A percentile compares a stretch with the other conserved stretches of the same genome.
phyloP scores from a whole-genome alignment of 2,888 invertebrate species.

The Clivina fossor region DNA sequence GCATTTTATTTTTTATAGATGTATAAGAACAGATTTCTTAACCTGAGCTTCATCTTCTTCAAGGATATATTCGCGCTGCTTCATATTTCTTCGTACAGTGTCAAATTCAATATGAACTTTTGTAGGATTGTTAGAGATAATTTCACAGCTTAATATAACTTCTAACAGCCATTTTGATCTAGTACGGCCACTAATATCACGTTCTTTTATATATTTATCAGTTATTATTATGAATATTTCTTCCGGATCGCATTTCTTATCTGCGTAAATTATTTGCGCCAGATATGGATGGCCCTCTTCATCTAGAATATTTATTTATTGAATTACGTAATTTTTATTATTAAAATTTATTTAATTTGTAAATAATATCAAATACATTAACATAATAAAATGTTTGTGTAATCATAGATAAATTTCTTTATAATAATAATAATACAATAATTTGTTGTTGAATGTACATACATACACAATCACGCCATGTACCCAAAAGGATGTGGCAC shows the following conservation, averaged over 20 bases:
- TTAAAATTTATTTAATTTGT: background rate
- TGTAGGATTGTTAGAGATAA: slow-evolving; percentile 42
- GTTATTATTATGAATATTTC: slow-evolving; percentile 56
- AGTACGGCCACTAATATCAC: slow-evolving; percentile 51
- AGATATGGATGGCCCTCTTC: slow-evolving; percentile 50
- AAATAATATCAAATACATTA: background rate
- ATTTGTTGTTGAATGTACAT: no score
- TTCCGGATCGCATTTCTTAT: slow-evolving; percentile 47
- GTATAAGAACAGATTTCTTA: no score
- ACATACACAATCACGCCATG: no score
- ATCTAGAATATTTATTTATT: slow-evolving; percentile 26
- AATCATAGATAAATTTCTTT: no score
- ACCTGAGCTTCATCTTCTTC: slow-evolving; percentile 61
- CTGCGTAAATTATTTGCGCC: slow-evolving; percentile 50
- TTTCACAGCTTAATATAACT: slow-evolving; percentile 44
- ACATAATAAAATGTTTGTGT: no score
- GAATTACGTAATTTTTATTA: background rate
- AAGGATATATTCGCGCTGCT: slow-evolving; percentile 60
- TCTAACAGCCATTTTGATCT: slow-evolving; percentile 51
- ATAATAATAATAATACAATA: no score
- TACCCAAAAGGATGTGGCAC: no score
- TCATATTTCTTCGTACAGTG: slow-evolving; percentile 60
- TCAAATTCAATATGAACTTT: slow-evolving; percentile 57
- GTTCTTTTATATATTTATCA: slow-evolving; percentile 57
- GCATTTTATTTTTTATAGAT: no score